Conservation (phyloP, 2,888 invertebrate genomes). For the Amphiduros pacificus region DNA sequence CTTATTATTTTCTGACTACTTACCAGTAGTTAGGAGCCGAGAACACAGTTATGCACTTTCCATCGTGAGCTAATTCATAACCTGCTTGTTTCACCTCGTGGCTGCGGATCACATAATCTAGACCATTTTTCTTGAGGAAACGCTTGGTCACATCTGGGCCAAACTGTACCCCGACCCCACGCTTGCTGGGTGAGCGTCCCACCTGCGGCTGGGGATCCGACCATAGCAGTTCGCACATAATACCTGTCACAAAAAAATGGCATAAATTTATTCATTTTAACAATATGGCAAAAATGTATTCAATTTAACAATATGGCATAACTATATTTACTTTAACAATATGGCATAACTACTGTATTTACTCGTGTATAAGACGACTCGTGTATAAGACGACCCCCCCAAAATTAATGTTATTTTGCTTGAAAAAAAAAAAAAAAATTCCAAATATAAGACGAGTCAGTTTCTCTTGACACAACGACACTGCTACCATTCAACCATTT, state of each 20-base stretch:
- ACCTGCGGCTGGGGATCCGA: conserved; percentile 91
- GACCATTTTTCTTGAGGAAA: conserved; percentile 78
- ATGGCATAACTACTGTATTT: too few species aligned
- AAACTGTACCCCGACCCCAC: conserved; percentile 98
- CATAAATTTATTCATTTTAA: too few species aligned
- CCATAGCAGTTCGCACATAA: conserved; percentile 99
- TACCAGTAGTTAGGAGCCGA: conserved; percentile 99
- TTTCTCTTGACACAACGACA: too few species aligned
- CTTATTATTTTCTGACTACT: conserved; percentile 17
- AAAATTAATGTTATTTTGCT: too few species aligned
- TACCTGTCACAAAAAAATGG: conserved; percentile 61
- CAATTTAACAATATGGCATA: too few species aligned
- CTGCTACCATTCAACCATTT: too few species aligned
- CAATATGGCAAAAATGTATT: too few species aligned
- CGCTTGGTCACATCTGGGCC: conserved; percentile 92
- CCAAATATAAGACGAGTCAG: too few species aligned
- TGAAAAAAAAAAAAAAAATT: too few species aligned
- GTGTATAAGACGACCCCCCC: too few species aligned
- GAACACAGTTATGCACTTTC: conserved; percentile 97
- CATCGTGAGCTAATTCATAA: conserved; percentile 91
- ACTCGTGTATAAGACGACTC: too few species aligned
- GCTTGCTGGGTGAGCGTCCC: conserved; percentile 90
- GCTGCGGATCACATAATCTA: conserved; percentile 92
- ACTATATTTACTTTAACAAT: too few species aligned
- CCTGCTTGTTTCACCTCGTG: conserved; percentile 98